Evolutionary conservation across 2,888 invertebrate species (phyloP), one percentile per base, ranked within the genome.

Genomic region (Falcaria lacertinaria): DNA sequence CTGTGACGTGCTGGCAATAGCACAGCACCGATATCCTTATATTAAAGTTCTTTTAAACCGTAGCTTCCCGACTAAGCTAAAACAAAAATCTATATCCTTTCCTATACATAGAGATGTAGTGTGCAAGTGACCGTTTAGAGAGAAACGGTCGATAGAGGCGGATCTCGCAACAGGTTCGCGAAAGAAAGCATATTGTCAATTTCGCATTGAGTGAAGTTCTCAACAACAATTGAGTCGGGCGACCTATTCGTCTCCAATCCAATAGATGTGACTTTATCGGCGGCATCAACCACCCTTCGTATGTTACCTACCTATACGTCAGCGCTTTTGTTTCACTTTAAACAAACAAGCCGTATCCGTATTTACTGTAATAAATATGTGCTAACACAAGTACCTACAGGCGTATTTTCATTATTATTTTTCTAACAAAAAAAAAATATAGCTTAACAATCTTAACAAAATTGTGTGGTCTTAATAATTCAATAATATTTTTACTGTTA

Each of bases 171-270:
- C 78, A 79, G 77, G 77, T 78, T 60, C 53, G 46, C 63, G 47
- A 54, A 64, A 56, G 60, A 62, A 60, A 60, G 69, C 62, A 67
- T 69, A 72, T 75, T 75, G 75, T 71, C 78, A 72, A 78, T 77
- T 71, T 74, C 69, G 71, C 60, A 69, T 72, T 70, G 71, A 72
- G 71, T 69, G 63, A 64, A 74, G 64, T 72, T 72, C 60, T 53
- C 52, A 68, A 69, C 69, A 69, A 71, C 79, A 75, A 77, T 78
- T 63, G 74, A 64, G 62, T 65, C 59, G 60, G 67, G 53, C 61
- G 28, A 28, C 61, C 59, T 55, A 50, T 59, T 57, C 64, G 58
- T 52, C 60, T 67, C 64, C 77, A 76, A 78, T 79, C 74, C 62
- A 71, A 76, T 74, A 63, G 60, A 50, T 59, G 60, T 63, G 60